These are phyloP conservation scores for Lethocerus indicus DNA, from an alignment of 1,140 invertebrate genomes.

Conservation along the genomic window DNA sequence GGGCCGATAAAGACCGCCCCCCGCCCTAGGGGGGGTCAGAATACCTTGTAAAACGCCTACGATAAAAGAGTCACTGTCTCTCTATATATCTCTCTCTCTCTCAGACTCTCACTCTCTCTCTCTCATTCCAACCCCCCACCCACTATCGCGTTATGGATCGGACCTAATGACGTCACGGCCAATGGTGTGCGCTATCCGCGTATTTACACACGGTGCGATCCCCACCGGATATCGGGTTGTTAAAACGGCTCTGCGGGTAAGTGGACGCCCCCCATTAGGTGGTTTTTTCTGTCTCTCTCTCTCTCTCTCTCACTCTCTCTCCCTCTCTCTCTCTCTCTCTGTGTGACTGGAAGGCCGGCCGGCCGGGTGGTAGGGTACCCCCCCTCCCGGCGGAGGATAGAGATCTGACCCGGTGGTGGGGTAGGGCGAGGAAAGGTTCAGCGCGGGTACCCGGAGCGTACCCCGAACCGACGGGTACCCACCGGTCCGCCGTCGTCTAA, in stretches of 20 bases:
- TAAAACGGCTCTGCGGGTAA: too few relatives aligned
- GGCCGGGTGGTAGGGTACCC: neutral
- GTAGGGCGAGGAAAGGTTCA: neutral
- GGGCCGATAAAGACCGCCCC: too few relatives aligned
- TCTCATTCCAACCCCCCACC: slow-evolving; percentile 1
- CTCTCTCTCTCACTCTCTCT: neutral
- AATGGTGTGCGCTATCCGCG: slow-evolving; percentile 10
- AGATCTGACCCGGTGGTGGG: neutral
- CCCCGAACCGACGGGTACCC: neutral
- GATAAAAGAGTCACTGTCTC: too few relatives aligned
- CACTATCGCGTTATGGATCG: slow-evolving; percentile 7
- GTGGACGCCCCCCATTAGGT: slow-evolving; percentile 2
- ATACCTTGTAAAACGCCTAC: too few relatives aligned
- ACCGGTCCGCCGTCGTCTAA: neutral
- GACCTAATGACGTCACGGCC: slow-evolving; percentile 12
- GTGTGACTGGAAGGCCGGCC: neutral
- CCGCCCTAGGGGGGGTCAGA: too few relatives aligned
- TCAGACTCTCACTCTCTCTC: neutral
- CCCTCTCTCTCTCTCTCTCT: neutral
- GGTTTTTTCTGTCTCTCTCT: neutral
- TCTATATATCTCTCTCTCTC: neutral
- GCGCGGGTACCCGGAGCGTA: neutral
- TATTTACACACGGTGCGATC: slow-evolving; percentile 13
- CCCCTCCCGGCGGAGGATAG: neutral
- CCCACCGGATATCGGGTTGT: slow-evolving; percentile 10